Evolutionary conservation across 2,888 invertebrate genomes (phyloP), one percentile per base, ranked within the genome.

Genomic region (Campaea margaritaria): DNA sequence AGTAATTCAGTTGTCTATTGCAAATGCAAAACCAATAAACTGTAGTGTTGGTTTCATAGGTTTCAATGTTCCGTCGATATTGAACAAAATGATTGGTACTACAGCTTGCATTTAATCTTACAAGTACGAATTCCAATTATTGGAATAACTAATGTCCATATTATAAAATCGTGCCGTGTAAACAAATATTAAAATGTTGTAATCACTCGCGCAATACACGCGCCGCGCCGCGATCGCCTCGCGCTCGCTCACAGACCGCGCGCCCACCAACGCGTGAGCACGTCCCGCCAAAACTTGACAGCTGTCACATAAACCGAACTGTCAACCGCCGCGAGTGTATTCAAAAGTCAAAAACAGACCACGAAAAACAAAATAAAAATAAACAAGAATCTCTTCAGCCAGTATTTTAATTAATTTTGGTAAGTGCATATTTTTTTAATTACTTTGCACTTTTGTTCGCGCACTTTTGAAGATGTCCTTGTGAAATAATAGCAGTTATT

Each of bases 201-300:
- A 71, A 71, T 65, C 63, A 46, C 43, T 53, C 56, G 60, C 67
- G 65, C 66, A 64, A 45, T 38, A 54, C 51, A 57, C 28, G 54
- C 64, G 56, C 14, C 8, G 14, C 3, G 9, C 36, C 36, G 36
- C 10, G 12, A 8, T 7, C 45, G 57, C 52, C 58, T 39, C 41
- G 47, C 42, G 31, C 13, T 8, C 63, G 62, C 59, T 72, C 81
- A 81, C 72, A 80, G 73, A 70, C 74, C 73, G 69, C 69, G 69
- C 74, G 73, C 65, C 38, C 65, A 65, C 68, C 75, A 74, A 48
- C 66, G 54, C 21, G 66, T 59, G 64, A 74, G 57, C 73, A 85
- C 87, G 85, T 68, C 74, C 74, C 76, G 81, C 78, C 71, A 67
- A 64, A 14, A 62, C 61, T 73, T 77, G 76, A 78, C 76, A 77